Evolutionary conservation across 2,888 invertebrate genomes (phyloP).

Genomic region (Myopa testacea): DNA sequence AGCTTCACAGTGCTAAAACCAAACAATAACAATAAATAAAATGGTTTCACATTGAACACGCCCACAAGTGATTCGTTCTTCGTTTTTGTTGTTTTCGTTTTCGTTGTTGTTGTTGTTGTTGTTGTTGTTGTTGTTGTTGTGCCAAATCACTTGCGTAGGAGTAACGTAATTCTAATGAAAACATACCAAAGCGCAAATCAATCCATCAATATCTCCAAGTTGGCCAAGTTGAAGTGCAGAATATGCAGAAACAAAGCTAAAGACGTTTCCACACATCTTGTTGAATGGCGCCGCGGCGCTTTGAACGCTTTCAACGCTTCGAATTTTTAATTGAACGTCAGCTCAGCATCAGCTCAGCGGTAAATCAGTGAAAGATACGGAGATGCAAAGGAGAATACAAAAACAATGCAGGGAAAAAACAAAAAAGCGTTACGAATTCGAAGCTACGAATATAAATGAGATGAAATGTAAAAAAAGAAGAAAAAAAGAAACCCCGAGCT

Average conservation of each 20-base stretch:
- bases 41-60: too few relatives aligned
- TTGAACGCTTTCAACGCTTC: background rate
- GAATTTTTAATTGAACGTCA: constrained; percentile 27
- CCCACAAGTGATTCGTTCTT: too few relatives aligned
- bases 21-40: too few relatives aligned
- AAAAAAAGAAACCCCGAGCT: background rate
- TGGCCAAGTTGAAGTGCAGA: background rate
- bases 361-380: background rate
- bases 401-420: background rate
- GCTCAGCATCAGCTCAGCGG: constrained; percentile 7
- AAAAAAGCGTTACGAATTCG: background rate
- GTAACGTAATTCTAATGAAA: background rate
- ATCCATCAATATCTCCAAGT: background rate
- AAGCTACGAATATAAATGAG: background rate
- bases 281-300: constrained; percentile 27
- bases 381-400: background rate
- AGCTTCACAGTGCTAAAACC: too few relatives aligned
- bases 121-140: too few relatives aligned
- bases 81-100: too few relatives aligned
- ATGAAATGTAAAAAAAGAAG: background rate
- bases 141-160: background rate
- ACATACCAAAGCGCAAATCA: background rate
- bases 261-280: background rate
- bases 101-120: too few relatives aligned
- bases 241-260: background rate